A percentile compares a stretch with the other conserved stretches of the same genome.
These are phyloP conservation scores for Theristicus caerulescens DNA, from an alignment of 2,113 vertebrate species.

Conservation along the genomic window DNA sequence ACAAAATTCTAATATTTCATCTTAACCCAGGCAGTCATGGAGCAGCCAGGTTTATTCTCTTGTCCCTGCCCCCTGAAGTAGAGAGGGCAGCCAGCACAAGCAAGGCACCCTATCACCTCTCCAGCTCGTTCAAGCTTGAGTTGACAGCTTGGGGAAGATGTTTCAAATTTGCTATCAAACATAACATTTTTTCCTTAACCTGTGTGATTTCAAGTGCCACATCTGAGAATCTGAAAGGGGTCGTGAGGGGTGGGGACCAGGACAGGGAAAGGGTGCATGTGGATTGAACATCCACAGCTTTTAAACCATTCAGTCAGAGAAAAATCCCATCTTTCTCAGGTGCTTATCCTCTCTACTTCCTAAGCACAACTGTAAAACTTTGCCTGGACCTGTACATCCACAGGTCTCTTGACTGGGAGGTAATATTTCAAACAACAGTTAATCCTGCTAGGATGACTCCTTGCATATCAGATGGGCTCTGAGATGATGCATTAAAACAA, in stretches of 20 bases:
- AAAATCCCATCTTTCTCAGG: not conserved
- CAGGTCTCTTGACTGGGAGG: not conserved
- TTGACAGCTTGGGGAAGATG: not conserved
- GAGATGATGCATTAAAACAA: not conserved
- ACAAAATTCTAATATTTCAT: not conserved
- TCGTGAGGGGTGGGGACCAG: accelerated
- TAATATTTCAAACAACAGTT: not conserved
- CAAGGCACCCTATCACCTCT: not conserved
- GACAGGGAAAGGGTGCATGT: not conserved
- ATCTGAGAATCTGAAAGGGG: not conserved
- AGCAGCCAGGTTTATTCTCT: not conserved
- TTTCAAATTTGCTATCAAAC: not conserved
- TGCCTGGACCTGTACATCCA: not conserved
- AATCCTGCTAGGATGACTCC: not conserved
- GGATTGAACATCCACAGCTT: not conserved
- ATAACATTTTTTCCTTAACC: not conserved
- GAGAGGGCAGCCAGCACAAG: not conserved
- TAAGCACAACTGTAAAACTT: not conserved
- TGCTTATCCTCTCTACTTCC: not conserved
- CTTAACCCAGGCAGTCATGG: not conserved
- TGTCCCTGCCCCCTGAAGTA: not conserved
- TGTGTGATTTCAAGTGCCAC: not conserved
- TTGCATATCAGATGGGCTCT: not conserved
- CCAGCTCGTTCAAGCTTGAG: not conserved
- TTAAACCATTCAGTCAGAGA: not conserved